Conservation (phyloP, 2,113 vertebrate species). For the Xerus inauris region DNA sequence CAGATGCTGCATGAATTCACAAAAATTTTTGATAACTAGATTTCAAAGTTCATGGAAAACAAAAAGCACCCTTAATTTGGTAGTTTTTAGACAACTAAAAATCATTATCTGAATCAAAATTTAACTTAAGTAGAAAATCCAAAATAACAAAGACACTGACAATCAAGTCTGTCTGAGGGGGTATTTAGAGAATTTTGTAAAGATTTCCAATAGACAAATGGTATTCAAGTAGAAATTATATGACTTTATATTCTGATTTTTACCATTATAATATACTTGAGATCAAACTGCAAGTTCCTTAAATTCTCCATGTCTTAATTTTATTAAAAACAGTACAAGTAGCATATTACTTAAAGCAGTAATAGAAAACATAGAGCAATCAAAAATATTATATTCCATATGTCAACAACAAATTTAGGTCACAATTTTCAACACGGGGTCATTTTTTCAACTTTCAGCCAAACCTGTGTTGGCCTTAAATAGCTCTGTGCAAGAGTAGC, state of each 20-base stretch:
- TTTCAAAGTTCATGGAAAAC: conserved; percentile 36
- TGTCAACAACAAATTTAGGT: conserved; percentile 48
- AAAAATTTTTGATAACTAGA: neutral
- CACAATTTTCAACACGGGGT: conserved; percentile 42
- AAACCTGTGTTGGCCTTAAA: conserved; percentile 38
- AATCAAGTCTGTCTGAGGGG: neutral
- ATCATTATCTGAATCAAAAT: conserved; percentile 13
- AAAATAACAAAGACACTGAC: neutral
- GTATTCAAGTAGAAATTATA: neutral
- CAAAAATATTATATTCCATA: conserved; percentile 26
- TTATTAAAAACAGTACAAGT: neutral
- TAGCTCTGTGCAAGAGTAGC: neutral
- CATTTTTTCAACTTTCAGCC: conserved; percentile 26
- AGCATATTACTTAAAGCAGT: neutral
- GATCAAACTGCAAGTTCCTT: neutral
- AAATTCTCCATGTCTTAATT: conserved; percentile 40
- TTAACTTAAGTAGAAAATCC: conserved; percentile 20
- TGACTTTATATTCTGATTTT: conserved; percentile 55
- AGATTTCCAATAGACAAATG: neutral
- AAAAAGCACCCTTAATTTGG: conserved; percentile 23
- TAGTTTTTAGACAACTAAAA: conserved; percentile 57
- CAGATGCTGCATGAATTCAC: neutral
- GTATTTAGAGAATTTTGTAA: neutral
- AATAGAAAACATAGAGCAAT: conserved; percentile 10
- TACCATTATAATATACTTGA: conserved; percentile 32